These are phyloP conservation scores for Acanthosepion pharaonis DNA, from an alignment of 2,888 invertebrate genomes.

Conservation along the genomic window DNA sequence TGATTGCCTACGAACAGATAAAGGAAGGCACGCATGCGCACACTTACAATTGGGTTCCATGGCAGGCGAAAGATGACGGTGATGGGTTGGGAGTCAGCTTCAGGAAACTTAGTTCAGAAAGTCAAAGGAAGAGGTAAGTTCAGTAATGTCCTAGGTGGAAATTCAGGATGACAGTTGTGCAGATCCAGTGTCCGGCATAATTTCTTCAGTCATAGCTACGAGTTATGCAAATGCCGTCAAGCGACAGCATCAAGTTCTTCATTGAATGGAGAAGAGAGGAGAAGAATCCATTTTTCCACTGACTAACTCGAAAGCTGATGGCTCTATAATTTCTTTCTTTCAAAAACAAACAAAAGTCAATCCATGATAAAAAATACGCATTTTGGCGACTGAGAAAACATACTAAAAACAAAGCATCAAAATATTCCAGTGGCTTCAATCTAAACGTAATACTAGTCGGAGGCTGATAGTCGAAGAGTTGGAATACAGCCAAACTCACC, in stretches of 20 bases:
- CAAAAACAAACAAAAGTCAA: no score
- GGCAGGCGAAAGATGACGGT: neutral
- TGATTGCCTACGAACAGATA: neutral
- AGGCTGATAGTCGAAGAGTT: no score
- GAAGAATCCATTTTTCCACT: neutral
- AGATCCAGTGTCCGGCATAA: neutral
- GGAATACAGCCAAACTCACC: no score
- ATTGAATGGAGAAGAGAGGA: neutral
- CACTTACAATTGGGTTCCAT: neutral
- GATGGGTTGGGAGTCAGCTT: no score
- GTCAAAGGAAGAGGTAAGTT: neutral
- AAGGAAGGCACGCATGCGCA: neutral
- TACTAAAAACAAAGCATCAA: no score
- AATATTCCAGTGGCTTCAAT: no score
- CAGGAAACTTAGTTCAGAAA: neutral
- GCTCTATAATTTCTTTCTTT: no score
- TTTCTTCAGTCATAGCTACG: neutral
- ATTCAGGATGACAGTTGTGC: neutral
- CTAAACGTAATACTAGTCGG: no score
- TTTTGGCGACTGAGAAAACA: no score
- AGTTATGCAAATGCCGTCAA: neutral
- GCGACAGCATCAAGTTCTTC: neutral
- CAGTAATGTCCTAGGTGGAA: neutral
- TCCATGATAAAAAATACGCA: no score
- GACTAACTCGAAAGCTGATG: no score